Base-by-base conservation (phyloP, 1,140 invertebrate species). In the Aphaenogaster rudis region DNA sequence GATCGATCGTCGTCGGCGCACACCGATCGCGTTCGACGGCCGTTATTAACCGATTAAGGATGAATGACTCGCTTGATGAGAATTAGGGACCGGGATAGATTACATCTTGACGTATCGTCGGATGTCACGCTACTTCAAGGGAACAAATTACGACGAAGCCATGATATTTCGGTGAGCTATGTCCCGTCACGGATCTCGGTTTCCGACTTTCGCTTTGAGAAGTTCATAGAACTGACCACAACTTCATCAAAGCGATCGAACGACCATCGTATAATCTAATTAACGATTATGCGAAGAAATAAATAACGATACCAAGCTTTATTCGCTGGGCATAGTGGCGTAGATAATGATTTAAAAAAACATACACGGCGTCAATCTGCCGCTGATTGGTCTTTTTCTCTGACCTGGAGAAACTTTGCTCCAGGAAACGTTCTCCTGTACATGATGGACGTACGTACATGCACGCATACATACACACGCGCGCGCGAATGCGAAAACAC, bases 1-100 rank as follows among this genome's bases (percentile, higher is more conserved):
- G 91, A 92, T 92, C 90, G 92, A 89, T 90, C 86, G 45, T 42
- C 11, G 50, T 36, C 42, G 57, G 3, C 11, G 33, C 13, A 1
- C 17, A 33, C 13, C 33, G 89, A 89, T 82, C 90, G 88, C 88
- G 88, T 89, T 92, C 88, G 92, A 89, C 87, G 71, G 21, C 17
- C 13, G 63, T 61, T 36, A 64, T 45, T 67, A 50, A 59, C 8
- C 72, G 86, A 88, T 88, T 67, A 88, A 79, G 48, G 15, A 61
- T 48, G 64, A 28, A 88, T 88, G 86, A 88, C 88, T 82, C 50
- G 54, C 33, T 57, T 61, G 80, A 82, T 61, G 67, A 61, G 36
- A 79, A 88, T 88, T 54, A 80, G 9, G 72, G 69, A 39, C 33
- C 17, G 39, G 61, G 50, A 76, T 82, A 66, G 77, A 88, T 88